Conservation (phyloP, 1,140 invertebrate species). For the Drosophila ironensis region DNA sequence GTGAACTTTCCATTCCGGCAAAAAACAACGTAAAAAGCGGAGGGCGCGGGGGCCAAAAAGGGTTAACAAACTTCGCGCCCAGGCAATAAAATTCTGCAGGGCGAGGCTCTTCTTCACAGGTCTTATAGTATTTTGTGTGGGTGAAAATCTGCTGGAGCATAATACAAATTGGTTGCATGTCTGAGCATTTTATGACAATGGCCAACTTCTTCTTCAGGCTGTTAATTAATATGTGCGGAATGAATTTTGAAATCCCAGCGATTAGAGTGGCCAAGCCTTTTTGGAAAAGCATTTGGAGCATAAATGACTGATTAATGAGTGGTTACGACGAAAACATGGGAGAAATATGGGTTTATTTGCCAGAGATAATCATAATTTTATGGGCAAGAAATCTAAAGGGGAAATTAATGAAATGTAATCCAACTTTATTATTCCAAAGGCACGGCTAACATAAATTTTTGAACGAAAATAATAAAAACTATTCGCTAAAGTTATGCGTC, state of each 20-base stretch:
- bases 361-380: conserved; percentile 4
- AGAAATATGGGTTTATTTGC: conserved; percentile 12
- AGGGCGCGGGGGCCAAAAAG: conserved; percentile 59
- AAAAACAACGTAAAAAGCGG: background rate
- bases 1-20: conserved; percentile 55
- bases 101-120: conserved; percentile 15
- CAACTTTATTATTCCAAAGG: background rate
- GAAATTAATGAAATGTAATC: conserved; percentile 15
- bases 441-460: no score
- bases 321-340: background rate
- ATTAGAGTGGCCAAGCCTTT: conserved; percentile 5
- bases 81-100: conserved; percentile 50
- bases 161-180: conserved; percentile 77
- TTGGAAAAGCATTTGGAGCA: conserved; percentile 13
- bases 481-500: no score
- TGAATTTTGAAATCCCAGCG: conserved; percentile 3
- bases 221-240: conserved; percentile 43
- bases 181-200: conserved; percentile 67
- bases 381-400: conserved; percentile 20
- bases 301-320: conserved; percentile 41
- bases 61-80: conserved; percentile 69
- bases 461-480: no score
- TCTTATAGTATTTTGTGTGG: background rate
- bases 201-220: conserved; percentile 43
- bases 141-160: conserved; percentile 29